Conservation (phyloP, 2,888 invertebrate species). For the Lepeophtheirus nordmannii region DNA sequence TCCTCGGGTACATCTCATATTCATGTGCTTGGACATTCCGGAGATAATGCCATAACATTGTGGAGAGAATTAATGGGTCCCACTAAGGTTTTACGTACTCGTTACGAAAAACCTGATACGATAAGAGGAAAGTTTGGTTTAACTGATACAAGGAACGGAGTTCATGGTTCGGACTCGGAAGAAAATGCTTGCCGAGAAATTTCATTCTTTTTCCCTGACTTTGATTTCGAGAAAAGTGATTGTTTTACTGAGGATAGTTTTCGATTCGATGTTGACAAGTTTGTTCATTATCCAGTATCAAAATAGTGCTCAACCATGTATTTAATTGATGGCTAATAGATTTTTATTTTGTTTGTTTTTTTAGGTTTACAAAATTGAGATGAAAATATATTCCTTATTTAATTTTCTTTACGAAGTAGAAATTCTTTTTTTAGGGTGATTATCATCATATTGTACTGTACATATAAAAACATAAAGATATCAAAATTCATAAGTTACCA, state of each 20-base stretch:
- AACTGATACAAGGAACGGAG: slow-evolving; percentile 83
- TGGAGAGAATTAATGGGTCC: slow-evolving; percentile 80
- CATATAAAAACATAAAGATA: too few relatives aligned
- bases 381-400: too few relatives aligned
- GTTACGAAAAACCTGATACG: slow-evolving; percentile 57
- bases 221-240: slow-evolving; percentile 40
- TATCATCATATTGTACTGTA: too few relatives aligned
- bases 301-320: too few relatives aligned
- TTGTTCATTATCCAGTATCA: too few relatives aligned
- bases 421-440: too few relatives aligned
- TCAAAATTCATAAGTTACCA: too few relatives aligned
- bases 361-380: too few relatives aligned
- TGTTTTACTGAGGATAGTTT: not conserved
- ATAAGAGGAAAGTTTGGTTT: slow-evolving; percentile 71
- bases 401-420: too few relatives aligned
- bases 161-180: slow-evolving; percentile 79
- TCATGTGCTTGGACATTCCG: slow-evolving; percentile 51
- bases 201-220: slow-evolving; percentile 66
- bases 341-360: too few relatives aligned
- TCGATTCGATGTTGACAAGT: too few relatives aligned
- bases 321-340: too few relatives aligned
- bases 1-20: slow-evolving; percentile 43
- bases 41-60: slow-evolving; percentile 51
- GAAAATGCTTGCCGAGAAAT: slow-evolving; percentile 62
- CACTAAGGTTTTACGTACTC: slow-evolving; percentile 66